Base-by-base conservation (phyloP, 1,140 invertebrate genomes). In the Diorhabda carinulata region DNA sequence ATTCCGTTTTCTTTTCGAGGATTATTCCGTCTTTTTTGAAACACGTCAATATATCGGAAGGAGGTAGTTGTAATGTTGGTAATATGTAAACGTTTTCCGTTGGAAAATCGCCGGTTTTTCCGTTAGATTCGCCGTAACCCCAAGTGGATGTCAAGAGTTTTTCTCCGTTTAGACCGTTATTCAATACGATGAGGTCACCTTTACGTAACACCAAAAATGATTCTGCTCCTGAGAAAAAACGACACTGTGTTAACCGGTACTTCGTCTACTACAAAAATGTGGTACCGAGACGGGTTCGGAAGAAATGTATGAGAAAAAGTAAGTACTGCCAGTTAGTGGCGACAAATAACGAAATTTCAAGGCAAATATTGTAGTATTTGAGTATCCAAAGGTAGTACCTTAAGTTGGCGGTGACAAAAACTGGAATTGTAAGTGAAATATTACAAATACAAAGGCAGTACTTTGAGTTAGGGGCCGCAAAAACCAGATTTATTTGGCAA, bases 51-150 rank as follows among this genome's bases (percentile, higher is more conserved):
- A 87, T 81, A 7, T 83, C 78, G 52, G 74, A 74, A 2, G 91
- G 86, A n/a, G 96, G 96, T 79, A 88, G 86, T 3, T 85, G 87
- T 64, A 96, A 83, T 3, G 93, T 92, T 7, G 96, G 94, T 68
- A 98, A 80, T 52, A 98, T 89, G 76, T 95, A 94, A 8, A 97
- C 91, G 79, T 87, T 89, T 76, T 97, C 93, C 2, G 91, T 90
- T 2, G 92, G 91, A 82, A 98, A 96, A 74, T 95, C 87, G 6
- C 95, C 96, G 77, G 86, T 84, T 69, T 88, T 83, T 4, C 86
- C 87, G 69, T 91, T 90, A 64, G 87, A 86, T 73, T 85, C 80
- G 68, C 89, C 94, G 76, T 86, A 87, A 80, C 89, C 92, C 91
- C 90, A 94, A 43, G 89, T 87, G 43, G 86, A 88, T 75, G 84